Evolutionary conservation across 2,888 invertebrate genomes (phyloP).

Genomic region (Thecocarcelia acutangulata): DNA sequence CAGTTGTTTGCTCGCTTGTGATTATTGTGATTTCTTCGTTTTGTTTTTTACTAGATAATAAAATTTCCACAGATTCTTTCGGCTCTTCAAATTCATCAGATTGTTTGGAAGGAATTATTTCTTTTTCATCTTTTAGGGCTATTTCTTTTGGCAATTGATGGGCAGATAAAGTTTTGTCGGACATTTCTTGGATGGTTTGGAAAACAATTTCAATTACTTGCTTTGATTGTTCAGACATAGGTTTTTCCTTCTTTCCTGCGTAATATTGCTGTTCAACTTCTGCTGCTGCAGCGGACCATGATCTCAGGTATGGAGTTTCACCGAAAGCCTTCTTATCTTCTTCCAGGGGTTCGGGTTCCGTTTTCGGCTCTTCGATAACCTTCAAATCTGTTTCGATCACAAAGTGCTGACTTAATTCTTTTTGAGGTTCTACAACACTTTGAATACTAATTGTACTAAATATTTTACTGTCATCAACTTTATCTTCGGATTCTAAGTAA

Average conservation of each 20-base stretch:
- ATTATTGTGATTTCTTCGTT: neutral
- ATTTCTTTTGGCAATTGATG: neutral
- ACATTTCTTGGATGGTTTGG: neutral
- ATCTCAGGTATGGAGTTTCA: slow-evolving; percentile 56
- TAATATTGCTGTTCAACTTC: slow-evolving; percentile 58
- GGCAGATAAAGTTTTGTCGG: neutral
- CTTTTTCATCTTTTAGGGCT: neutral
- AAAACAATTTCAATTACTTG: slow-evolving; percentile 1
- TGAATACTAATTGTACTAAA: no score
- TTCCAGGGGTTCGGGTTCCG: neutral
- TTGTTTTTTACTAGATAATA: neutral
- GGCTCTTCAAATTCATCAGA: neutral
- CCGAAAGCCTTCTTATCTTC: no score
- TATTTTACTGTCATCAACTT: no score
- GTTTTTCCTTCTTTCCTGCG: neutral
- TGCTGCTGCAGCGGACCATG: slow-evolving; percentile 60
- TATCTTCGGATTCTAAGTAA: no score
- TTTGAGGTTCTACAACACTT: no score
- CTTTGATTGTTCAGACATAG: neutral
- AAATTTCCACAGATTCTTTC: neutral
- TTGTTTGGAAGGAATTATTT: neutral
- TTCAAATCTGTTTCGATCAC: no score
- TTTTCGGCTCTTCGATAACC: neutral
- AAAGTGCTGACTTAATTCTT: no score
- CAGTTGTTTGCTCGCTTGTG: neutral